phyloP scores from a whole-genome alignment of 2,113 vertebrate species.

The Bombycilla garrulus region DNA sequence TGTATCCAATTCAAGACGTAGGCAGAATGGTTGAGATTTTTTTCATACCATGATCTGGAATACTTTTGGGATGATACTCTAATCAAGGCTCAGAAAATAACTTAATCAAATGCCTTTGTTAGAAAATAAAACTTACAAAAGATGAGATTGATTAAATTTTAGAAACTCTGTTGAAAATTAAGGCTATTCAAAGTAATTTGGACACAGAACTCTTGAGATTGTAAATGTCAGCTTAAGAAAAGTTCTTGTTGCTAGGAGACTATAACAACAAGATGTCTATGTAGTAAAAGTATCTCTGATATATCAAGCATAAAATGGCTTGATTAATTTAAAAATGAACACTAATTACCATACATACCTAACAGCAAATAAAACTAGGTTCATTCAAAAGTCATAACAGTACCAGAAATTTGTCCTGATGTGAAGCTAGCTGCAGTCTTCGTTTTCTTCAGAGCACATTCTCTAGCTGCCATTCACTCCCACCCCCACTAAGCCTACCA shows the following conservation, averaged over 20 bases:
- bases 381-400: background rate
- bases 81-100: constrained; percentile 24
- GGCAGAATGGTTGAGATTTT: background rate
- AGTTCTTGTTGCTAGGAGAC: constrained; percentile 33
- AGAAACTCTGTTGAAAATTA: constrained; percentile 27
- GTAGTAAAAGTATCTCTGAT: background rate
- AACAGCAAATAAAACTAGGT: background rate
- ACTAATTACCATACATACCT: background rate
- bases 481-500: background rate
- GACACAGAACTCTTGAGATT: background rate
- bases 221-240: constrained; percentile 23
- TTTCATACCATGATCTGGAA: background rate
- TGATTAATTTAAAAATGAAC: background rate
- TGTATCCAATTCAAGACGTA: background rate
- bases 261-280: background rate
- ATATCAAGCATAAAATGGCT: background rate
- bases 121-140: constrained; percentile 39
- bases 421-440: background rate
- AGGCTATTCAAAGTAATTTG: constrained; percentile 45
- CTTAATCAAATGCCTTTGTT: constrained; percentile 31
- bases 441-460: background rate
- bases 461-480: background rate
- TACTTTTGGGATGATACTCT: background rate
- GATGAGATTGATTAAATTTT: constrained; percentile 45
- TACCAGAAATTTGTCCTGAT: background rate